phyloP scores from a whole-genome alignment of 2,113 vertebrate species.

The Gallinago jamesoni region DNA sequence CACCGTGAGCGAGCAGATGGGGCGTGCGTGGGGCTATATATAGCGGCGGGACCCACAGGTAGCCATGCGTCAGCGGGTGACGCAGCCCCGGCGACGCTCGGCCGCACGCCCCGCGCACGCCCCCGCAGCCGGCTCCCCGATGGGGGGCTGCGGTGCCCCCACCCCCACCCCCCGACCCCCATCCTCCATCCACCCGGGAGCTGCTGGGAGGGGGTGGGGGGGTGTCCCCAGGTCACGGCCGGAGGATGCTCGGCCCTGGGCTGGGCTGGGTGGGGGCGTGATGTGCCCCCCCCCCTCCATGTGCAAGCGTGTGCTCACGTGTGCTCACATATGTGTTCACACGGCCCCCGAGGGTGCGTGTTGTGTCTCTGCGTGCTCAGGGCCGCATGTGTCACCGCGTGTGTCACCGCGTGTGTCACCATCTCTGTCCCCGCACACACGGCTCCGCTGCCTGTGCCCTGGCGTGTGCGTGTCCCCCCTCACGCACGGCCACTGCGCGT shows the following conservation, averaged over 20 bases:
- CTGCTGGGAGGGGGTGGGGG: background rate
- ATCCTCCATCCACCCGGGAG: fast-evolving
- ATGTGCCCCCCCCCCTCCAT: background rate
- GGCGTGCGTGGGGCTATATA: background rate
- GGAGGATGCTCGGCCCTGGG: background rate
- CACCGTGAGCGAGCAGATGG: background rate
- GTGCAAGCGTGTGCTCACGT: no score
- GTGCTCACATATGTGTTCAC: background rate
- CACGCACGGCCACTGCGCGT: fast-evolving
- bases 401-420: background rate
- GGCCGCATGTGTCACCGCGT: background rate
- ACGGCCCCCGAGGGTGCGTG: fast-evolving
- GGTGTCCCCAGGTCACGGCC: fast-evolving
- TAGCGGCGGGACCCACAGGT: slow-evolving; percentile 56
- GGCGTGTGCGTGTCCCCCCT: background rate
- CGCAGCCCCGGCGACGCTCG: background rate
- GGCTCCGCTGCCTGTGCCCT: background rate
- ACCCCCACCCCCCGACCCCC: no score
- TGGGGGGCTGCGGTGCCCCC: background rate
- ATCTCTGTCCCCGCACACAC: fast-evolving
- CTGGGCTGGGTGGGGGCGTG: background rate
- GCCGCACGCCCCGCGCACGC: background rate
- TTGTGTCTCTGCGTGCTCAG: fast-evolving
- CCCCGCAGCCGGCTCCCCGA: background rate
- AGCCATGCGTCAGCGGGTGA: slow-evolving; percentile 28